Evolutionary conservation across 2,888 invertebrate genomes (phyloP), one percentile per base, ranked within the genome.

Genomic region (Norana najaformis): DNA sequence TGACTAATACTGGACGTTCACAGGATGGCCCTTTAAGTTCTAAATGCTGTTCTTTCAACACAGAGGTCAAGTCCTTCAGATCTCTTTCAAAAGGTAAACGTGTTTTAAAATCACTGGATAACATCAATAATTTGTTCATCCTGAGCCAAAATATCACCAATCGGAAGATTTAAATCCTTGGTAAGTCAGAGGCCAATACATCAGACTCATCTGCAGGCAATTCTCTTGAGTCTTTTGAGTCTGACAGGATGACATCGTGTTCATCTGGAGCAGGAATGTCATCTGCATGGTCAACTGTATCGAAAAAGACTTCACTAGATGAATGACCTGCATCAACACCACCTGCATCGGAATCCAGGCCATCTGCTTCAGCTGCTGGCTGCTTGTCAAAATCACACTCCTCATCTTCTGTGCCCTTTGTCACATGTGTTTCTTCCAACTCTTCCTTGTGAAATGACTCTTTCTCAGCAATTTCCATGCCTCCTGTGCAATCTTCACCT

Each of bases 91-190:
- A n/a, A n/a, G n/a, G n/a, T n/a, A n/a, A n/a, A n/a, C n/a, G n/a
- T n/a, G n/a, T n/a, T 69, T 69, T 69, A n/a, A 69, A n/a, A n/a
- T 69, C 69, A 69, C 69, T 69, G n/a, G 69, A 69, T n/a, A 69
- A 69, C 69, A 30, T n/a, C 8, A 69, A 69, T n/a, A 69, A 69
- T 69, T 14, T 69, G 0, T 11, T 11, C 13, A n/a, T 69, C 53
- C 69, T 69, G 69, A 8, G 69, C 69, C 69, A 69, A 69, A 69
- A 69, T n/a, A n/a, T 69, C 4, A n/a, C n/a, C n/a, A n/a, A 69
- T 69, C 69, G 30, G n/a, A 69, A n/a, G 8, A 69, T n/a, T 69
- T 69, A 69, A 69, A 69, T 69, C 69, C 69, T 14, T 2, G 69
- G 20, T 47, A 47, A 23, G 20, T 47, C 23, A 47, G 47, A n/a